phyloP scores from a whole-genome alignment of 2,888 invertebrate species.

The Drosophila acutilabella region DNA sequence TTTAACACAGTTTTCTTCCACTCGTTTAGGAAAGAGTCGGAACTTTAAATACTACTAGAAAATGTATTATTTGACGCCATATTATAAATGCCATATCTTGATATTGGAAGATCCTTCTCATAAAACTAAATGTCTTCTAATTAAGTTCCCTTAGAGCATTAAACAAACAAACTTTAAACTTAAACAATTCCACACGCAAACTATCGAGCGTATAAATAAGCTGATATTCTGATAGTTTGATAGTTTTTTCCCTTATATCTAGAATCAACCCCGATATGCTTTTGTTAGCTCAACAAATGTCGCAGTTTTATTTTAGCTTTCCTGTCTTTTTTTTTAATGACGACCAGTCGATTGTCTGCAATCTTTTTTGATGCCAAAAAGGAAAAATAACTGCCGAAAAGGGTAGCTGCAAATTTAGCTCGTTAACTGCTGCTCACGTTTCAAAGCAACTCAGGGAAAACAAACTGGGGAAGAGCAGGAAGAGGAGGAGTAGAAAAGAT shows the following conservation, averaged over 20 bases:
- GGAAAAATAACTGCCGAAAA: constrained; percentile 53
- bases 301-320: constrained; percentile 24
- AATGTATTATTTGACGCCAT: too few relatives aligned
- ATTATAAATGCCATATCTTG: too few relatives aligned
- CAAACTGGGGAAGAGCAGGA: neutral
- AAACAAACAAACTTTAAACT: neutral
- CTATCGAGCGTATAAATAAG: neutral
- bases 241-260: neutral
- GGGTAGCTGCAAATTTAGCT: constrained; percentile 61
- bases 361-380: constrained; percentile 65
- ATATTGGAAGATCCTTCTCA: too few relatives aligned
- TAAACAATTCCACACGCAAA: neutral
- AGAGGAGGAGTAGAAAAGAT: constrained; percentile 11
- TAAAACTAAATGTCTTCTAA: too few relatives aligned
- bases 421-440: constrained; percentile 76
- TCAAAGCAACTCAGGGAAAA: constrained; percentile 31
- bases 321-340: constrained; percentile 50
- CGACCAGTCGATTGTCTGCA: constrained; percentile 65
- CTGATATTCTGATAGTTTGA: neutral
- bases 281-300: constrained; percentile 48
- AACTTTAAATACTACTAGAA: too few relatives aligned
- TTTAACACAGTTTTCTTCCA: too few relatives aligned
- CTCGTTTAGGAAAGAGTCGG: too few relatives aligned
- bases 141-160: neutral
- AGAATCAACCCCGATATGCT: neutral